Conservation (phyloP, 2,888 invertebrate genomes). For the Tenodera sinensis region DNA sequence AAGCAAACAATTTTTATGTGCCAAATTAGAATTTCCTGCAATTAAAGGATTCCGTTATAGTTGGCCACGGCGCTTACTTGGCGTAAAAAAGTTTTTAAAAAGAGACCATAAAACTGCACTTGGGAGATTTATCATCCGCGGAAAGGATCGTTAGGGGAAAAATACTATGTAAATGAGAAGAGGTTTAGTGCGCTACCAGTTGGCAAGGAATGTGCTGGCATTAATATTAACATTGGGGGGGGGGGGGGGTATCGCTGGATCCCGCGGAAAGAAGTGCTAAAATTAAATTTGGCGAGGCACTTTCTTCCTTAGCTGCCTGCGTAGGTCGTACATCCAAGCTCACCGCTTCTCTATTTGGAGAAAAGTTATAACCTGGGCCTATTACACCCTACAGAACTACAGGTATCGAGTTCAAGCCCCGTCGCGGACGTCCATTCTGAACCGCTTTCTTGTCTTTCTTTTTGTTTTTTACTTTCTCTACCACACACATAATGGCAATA, state of each 20-base stretch:
- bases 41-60: neutral
- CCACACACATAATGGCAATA: no score
- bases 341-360: no score
- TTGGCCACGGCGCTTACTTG: neutral
- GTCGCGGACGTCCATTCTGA: no score
- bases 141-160: neutral
- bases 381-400: no score
- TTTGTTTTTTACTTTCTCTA: no score
- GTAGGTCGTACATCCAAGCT: no score
- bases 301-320: no score
- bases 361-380: no score
- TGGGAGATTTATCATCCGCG: neutral
- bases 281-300: no score
- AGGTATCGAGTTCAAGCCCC: no score
- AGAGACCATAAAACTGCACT: neutral
- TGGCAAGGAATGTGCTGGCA: neutral
- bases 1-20: neutral
- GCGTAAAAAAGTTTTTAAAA: neutral
- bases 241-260: neutral
- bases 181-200: neutral
- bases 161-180: neutral
- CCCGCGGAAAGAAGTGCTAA: no score
- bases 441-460: no score
- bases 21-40: neutral
- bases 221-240: neutral